Evolutionary conservation across 1,140 invertebrate genomes (phyloP), one percentile per base, ranked within the genome.

Genomic region (Melanaphis sacchari): DNA sequence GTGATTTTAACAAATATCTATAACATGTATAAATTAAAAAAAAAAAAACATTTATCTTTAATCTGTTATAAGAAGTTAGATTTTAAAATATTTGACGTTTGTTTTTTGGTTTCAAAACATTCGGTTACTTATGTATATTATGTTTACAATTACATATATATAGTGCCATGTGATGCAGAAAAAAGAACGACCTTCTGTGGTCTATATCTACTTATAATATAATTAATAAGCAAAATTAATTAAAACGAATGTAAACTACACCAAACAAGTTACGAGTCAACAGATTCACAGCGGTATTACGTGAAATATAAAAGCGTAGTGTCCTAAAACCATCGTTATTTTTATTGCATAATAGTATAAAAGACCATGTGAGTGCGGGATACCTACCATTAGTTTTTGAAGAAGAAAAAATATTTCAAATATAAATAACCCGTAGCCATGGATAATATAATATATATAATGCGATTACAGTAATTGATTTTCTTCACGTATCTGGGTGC

Each of bases 391-490:
- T 40, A 38, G 38, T 24, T 82, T 40, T 22, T 40, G 22, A 40
- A 40, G 38, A 40, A 82, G n/a, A 82, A 82, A 82, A 82, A 82
- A 40, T 40, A 2, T 24, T 40, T 22, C n/a, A 9, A 36, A 49
- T 49, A 26, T 59, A 59, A 2, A 26, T 59, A 59, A 59, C 31
- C 38, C 8, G 59, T 76, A 15, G 31, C 15, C 0, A n/a, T 18
- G 59, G 15, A 76, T 76, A 76, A 40, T 40, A 24, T 82, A 40
- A 40, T 82, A 9, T 40, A 40, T 82, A 9, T 40, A 82, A 40
- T 82, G 40, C 40, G 22, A 26, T 76, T 76, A 40, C 40, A 82
- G 81, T 82, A 82, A 82, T 82, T 82, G 81, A 82, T 82, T 82
- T 82, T 82, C 81, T 40, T 38, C 81, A 4, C 46, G 46, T 49